These are phyloP conservation scores for Sphaerodactylus townsendi DNA, from an alignment of 2,113 vertebrate species.

Conservation along the genomic window DNA sequence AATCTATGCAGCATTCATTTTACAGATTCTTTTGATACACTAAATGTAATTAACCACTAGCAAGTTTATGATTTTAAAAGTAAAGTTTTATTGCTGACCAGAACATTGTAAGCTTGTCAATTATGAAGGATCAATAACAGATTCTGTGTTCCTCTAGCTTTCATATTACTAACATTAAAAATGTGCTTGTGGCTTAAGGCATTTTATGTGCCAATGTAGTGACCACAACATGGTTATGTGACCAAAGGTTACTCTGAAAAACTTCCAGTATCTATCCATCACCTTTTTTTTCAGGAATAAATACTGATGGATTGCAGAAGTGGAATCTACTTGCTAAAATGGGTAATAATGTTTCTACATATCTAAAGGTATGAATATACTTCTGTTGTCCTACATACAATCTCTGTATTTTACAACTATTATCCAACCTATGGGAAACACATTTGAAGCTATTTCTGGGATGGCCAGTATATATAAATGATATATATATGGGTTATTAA, in stretches of 20 bases:
- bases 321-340: conserved; percentile 68
- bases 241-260: conserved; percentile 72
- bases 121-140: conserved; percentile 48
- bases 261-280: conserved; percentile 72
- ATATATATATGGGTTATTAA: not conserved
- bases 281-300: conserved; percentile 70
- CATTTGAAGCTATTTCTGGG: not conserved
- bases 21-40: conserved; percentile 44
- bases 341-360: conserved; percentile 36
- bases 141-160: conserved; percentile 53
- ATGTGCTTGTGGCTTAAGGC: conserved; percentile 67
- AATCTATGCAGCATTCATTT: conserved; percentile 45
- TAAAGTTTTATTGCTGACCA: conserved; percentile 44
- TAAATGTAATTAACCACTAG: conserved; percentile 56
- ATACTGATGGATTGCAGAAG: conserved; percentile 69
- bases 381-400: conserved; percentile 10
- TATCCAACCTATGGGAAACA: not conserved
- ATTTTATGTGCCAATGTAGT: conserved; percentile 67
- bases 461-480: not conserved
- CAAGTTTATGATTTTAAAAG: conserved; percentile 57
- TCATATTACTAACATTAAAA: conserved; percentile 68
- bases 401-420: not conserved
- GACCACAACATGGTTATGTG: conserved; percentile 62
- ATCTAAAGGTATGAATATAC: conserved; percentile 40
- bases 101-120: conserved; percentile 53